Conservation (phyloP, 1,140 invertebrate species). For the Pseudomyrmex gracilis region DNA sequence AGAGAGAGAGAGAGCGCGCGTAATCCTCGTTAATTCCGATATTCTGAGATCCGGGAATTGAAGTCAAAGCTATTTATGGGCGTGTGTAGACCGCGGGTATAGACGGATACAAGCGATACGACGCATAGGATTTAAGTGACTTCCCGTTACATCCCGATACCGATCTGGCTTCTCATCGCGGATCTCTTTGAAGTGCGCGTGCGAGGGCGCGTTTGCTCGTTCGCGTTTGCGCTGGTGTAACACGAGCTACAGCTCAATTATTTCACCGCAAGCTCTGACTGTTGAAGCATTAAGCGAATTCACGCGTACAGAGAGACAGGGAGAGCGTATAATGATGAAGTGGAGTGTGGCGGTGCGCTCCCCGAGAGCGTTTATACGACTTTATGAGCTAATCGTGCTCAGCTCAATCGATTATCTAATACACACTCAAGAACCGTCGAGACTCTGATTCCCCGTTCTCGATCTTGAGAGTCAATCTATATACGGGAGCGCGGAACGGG, state of each 20-base stretch:
- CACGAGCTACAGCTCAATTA: conserved; percentile 62
- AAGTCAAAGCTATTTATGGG: conserved; percentile 25
- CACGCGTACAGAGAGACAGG: conserved; percentile 50
- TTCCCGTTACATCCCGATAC: conserved; percentile 56
- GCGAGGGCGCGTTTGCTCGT: background rate
- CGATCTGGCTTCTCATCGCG: conserved; percentile 35
- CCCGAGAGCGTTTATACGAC: conserved; percentile 56
- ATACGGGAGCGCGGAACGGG: too few relatives aligned
- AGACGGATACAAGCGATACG: background rate
- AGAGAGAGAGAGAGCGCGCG: too few relatives aligned
- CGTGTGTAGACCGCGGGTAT: background rate
- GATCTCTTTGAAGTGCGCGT: conserved; percentile 18
- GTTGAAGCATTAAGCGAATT: conserved; percentile 66
- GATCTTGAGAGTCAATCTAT: too few relatives aligned
- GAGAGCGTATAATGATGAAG: conserved; percentile 61
- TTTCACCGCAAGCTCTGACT: conserved; percentile 46
- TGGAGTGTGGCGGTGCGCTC: conserved; percentile 35
- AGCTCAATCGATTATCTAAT: conserved; percentile 69
- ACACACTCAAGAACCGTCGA: background rate
- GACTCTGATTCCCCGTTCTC: too few relatives aligned
- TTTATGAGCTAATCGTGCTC: conserved; percentile 67
- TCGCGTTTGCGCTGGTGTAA: background rate
- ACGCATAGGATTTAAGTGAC: conserved; percentile 53
- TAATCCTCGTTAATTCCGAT: conserved; percentile 4
- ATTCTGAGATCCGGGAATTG: background rate